These are phyloP conservation scores for Criorhina ranunculi DNA, from an alignment of 2,888 invertebrate genomes.

Conservation along the genomic window DNA sequence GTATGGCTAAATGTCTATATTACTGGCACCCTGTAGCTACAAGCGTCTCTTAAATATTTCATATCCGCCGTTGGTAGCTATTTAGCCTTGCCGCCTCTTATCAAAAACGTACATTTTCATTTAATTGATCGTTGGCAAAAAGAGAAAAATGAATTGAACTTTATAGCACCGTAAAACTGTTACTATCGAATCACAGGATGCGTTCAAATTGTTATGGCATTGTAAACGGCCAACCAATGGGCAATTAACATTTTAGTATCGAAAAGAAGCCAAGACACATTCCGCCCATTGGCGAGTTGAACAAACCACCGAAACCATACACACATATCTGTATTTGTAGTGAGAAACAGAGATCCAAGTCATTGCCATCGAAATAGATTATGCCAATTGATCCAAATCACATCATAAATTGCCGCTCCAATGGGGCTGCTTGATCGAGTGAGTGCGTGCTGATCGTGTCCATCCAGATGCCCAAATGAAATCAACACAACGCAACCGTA, in stretches of 20 bases:
- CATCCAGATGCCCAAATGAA: conserved; percentile 73
- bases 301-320: conserved; percentile 2
- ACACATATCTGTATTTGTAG: neutral
- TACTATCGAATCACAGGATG: neutral
- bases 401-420: conserved; percentile 68
- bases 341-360: conserved; percentile 21
- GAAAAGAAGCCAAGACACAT: neutral
- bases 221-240: conserved; percentile 3
- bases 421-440: conserved; percentile 55
- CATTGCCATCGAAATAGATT: conserved; percentile 66
- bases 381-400: conserved; percentile 73
- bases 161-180: too few species aligned
- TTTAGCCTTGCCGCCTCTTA: too few species aligned
- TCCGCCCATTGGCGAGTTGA: neutral
- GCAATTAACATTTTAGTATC: conserved; percentile 9
- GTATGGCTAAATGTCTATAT: too few species aligned
- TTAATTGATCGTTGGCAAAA: too few species aligned
- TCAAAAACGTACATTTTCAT: too few species aligned
- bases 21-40: too few species aligned
- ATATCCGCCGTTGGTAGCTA: too few species aligned
- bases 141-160: too few species aligned
- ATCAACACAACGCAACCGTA: conserved; percentile 67
- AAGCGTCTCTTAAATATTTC: too few species aligned
- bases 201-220: conserved; percentile 19
- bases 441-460: conserved; percentile 70